These are phyloP conservation scores for Serrognathus titanus DNA, from an alignment of 2,888 invertebrate genomes.

Conservation along the genomic window DNA sequence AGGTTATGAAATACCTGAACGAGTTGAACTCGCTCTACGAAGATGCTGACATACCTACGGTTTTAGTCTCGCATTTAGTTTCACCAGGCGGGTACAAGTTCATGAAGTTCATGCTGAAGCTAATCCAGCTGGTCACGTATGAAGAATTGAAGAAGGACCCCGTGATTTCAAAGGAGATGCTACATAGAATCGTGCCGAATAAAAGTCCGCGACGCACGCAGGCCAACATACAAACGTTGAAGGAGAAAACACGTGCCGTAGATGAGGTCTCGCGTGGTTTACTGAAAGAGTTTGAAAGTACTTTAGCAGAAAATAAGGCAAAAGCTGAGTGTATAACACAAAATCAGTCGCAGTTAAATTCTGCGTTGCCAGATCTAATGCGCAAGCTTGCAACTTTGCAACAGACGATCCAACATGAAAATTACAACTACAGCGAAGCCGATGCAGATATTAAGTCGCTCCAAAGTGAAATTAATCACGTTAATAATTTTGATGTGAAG, in stretches of 20 bases:
- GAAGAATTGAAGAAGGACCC: constrained; percentile 31
- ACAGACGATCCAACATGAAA: constrained; percentile 3
- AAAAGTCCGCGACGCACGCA: constrained; percentile 12
- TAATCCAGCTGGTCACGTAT: constrained; percentile 39
- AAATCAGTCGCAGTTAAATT: constrained; percentile 23
- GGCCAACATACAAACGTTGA: constrained; percentile 25
- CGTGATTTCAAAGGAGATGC: constrained; percentile 7
- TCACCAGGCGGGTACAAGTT: constrained; percentile 43
- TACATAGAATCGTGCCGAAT: constrained; percentile 18
- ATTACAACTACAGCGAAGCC: neutral
- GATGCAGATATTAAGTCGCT: neutral
- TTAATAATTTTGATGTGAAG: constrained; percentile 23
- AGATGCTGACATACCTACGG: constrained; percentile 37
- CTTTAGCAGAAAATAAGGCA: constrained; percentile 19
- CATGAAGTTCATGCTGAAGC: constrained; percentile 40
- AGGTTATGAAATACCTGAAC: constrained; percentile 38
- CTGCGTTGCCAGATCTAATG: constrained; percentile 22
- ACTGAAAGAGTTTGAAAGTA: constrained; percentile 24
- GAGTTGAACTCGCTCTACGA: constrained; percentile 37
- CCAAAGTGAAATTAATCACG: constrained; percentile 10
- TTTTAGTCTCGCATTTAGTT: constrained; percentile 42
- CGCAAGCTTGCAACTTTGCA: constrained; percentile 26
- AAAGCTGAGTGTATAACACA: constrained; percentile 24
- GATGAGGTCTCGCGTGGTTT: constrained; percentile 23
- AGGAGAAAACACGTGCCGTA: constrained; percentile 22